Evolutionary conservation across 2,113 vertebrate species (phyloP), one percentile per base, ranked within the genome.

Genomic region (Garra rufa): DNA sequence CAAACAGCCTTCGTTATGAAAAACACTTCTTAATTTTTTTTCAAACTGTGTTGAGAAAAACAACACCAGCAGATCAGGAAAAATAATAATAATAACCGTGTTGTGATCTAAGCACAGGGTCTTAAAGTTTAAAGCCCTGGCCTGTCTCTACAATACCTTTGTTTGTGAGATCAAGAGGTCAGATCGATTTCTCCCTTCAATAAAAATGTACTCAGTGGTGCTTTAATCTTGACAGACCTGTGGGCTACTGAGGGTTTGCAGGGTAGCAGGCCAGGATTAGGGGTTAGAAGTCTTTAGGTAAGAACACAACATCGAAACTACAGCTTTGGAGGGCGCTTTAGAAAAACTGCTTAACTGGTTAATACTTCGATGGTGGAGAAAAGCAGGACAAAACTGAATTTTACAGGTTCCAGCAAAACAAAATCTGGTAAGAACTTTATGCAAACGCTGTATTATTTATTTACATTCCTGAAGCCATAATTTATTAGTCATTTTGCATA

Each of bases 171-270:
- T 84, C 80, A 86, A 83, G 73, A 70, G 81, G 67, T n/a, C n/a
- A 76, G 65, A 90, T 90, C 65, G 67, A 90, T 90, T 86, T 86
- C 43, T 83, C 50, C 78, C 83, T 84, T 85, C 86, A 83, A 87
- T 79, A 85, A 86, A 88, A 87, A 85, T 87, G 76, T 78, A 82
- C 83, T 82, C 76, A 73, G 76, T 83, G 85, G 85, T 87, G 83
- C 43, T 88, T 67, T 87, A 80, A 88, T 89, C 81, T 87, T 84
- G 88, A 85, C 52, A 73, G 81, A 89, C 85, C 81, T 85, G 48
- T 78, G 81, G 76, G 57, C 48, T 34, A 57, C 83, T 30, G 81
- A 61, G 50, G 59, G 81, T 44, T 61, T 52, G 50, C 75, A 30
- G n/a, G 26, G 57, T 55, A 65, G 26, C 17, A 17, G 48, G 17